Evolutionary conservation across 2,113 vertebrate species (phyloP), one percentile per base, ranked within the genome.

Genomic region (Cyprinodon brontotheroides): DNA sequence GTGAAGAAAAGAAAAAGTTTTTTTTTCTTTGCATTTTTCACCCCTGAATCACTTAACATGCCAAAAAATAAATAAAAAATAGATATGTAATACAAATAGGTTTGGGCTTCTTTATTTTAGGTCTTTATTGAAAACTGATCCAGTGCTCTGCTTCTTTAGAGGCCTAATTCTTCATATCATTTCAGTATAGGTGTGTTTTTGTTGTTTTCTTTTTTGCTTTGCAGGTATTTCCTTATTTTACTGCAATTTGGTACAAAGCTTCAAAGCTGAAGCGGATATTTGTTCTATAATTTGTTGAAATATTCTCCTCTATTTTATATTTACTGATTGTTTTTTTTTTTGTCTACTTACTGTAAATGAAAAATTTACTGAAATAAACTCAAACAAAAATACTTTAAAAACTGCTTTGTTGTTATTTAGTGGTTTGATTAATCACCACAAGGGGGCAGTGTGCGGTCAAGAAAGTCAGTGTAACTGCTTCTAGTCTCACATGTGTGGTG

Each of bases 391-490:
- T 11, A 59, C 48, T 4, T n/a, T 70, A 70, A 78, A 65, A 65
- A 72, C 66, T 13, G 3, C 1, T 40, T 48, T 14, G 12, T 22
- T 4, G 1, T n/a, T 65, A 5, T 37, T 47, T 61, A 47, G 13
- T 37, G 11, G 78, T 72, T 38, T 73, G 48, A 60, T 71, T 3
- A 4, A 20, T 1, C 4, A 17, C 0, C 11, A 91, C 50, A 61
- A 66, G 91, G 77, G 78, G 87, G 85, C 89, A 72, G 79, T 90
- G 89, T 86, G 29, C 1, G 29, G 29, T 29, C 1, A 29, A 29
- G 29, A 29, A 29, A 29, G 29, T 29, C 29, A 29, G 29, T 29
- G 29, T 29, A 29, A 29, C 29, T 29, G 29, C 29, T 29, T 29
- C 29, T 29, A 29, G 29, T 29, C 29, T 29, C 29, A 29, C 29